Base-by-base conservation (phyloP, 2,888 invertebrate species). In the Meiosimyza decipiens region DNA sequence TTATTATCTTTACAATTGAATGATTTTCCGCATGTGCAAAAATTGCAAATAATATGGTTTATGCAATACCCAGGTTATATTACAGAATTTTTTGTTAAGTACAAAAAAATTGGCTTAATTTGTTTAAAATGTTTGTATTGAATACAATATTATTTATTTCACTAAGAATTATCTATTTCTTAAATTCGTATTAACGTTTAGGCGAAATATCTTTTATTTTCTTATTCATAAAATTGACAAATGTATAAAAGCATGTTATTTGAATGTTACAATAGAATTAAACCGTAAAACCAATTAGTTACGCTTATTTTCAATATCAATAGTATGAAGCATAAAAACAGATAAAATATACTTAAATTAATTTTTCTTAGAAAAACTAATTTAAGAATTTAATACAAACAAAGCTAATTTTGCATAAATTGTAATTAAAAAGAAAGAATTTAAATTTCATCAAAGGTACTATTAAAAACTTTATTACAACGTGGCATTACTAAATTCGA, bases 181-280 rank as follows among this genome's bases (percentile, higher is more conserved):
- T 40, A 9, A 40, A 40, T 40, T 40, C 9, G 9, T 40, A 28
- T 40, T 3, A 40, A 40, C 40, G 9, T 40, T 40, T 40, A 40
- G 40, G 40, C 9, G 40, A 40, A 40, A 9, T 9, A 40, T 9
- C 6, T 7, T 40, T 40, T 40, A 40, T 40, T 40, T 40, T 40
- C 40, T 9, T 40, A 40, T 9, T 40, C 40, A 40, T 9, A 9
- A 40, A 40, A 40, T 40, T 40, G 40, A 40, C 40, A 40, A 40
- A 9, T 40, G 40, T 40, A 40, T 59, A 57, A 68, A 50, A 49
- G 18, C 40, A 49, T 49, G 59, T 59, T 50, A n/a, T 68, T 47
- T 68, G 57, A 59, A 57, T 49, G 68, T 59, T 50, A 16, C 49
- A 68, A 68, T 68, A 68, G 68, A 68, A 68, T 28, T 57, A 49